Percentiles rank a stretch among this genome's conserved stretches.
Evolutionary conservation across 1,140 invertebrate species (phyloP).

Genomic region (Drosophila asahinai): DNA sequence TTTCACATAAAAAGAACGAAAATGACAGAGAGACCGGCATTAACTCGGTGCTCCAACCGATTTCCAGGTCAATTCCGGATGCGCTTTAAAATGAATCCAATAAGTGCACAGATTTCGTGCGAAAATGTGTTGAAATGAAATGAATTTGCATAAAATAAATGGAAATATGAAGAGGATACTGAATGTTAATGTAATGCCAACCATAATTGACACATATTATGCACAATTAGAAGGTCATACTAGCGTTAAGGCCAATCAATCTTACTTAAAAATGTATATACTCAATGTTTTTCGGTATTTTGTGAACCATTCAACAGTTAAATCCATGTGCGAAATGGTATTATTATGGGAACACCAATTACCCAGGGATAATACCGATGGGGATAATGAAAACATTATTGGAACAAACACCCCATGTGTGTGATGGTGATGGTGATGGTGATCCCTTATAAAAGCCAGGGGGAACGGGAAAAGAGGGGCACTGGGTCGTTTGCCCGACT

Average conservation of each 20-base stretch:
- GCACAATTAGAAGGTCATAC: slow-evolving; percentile 1
- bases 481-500: slow-evolving; percentile 45
- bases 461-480: neutral
- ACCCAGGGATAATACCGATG: slow-evolving; percentile 16
- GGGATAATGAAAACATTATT: slow-evolving; percentile 56
- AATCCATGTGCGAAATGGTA: neutral
- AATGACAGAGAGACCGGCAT: neutral
- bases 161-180: neutral
- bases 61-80: slow-evolving; percentile 48
- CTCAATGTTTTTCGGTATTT: neutral
- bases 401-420: slow-evolving; percentile 31
- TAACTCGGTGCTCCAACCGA: slow-evolving; percentile 8
- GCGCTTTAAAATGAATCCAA: slow-evolving; percentile 58
- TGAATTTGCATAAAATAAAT: neutral
- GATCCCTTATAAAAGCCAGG: neutral
- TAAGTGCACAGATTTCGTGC: slow-evolving; percentile 62
- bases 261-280: neutral
- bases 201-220: slow-evolving; percentile 11
- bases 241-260: neutral
- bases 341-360: slow-evolving; percentile 5
- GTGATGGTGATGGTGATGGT: too few relatives aligned
- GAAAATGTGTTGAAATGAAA: slow-evolving; percentile 19
- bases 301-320: slow-evolving; percentile 16
- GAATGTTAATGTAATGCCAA: neutral
- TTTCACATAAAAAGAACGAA: slow-evolving; percentile 17